These are phyloP conservation scores for Magallana gigas DNA, from an alignment of 1,140 invertebrate species.

Conservation along the genomic window DNA sequence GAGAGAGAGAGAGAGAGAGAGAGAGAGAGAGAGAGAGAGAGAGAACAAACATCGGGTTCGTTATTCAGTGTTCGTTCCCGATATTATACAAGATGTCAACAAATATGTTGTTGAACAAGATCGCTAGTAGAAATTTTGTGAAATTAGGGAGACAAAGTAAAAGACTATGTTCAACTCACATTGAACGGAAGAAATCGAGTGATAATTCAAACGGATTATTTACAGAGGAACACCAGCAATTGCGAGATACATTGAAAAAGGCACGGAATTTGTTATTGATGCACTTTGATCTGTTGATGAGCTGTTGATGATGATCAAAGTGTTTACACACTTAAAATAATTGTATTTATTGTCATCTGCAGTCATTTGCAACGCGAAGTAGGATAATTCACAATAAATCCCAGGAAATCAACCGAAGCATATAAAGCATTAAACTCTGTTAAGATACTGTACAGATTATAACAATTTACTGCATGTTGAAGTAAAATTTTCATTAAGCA, in stretches of 20 bases:
- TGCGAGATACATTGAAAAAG: conserved; percentile 5
- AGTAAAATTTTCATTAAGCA: no score
- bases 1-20: no score
- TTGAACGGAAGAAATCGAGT: not conserved
- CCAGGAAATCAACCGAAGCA: no score
- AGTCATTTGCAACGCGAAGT: no score
- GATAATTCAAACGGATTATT: not conserved
- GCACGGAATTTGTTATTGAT: not conserved
- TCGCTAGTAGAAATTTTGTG: not conserved
- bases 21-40: no score
- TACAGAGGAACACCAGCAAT: not conserved
- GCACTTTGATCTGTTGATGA: conserved; percentile 13
- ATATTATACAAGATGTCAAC: not conserved
- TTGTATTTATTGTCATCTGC: no score
- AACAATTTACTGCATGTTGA: no score
- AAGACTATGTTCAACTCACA: not conserved
- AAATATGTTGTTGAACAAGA: not conserved
- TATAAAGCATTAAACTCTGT: no score
- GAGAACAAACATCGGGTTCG: not conserved
- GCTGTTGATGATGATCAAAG: not conserved
- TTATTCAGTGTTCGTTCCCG: not conserved
- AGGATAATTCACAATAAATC: no score
- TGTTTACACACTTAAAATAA: no score
- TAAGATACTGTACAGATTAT: no score
- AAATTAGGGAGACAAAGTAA: not conserved